Percentiles rank a stretch among this genome's conserved stretches.
Evolutionary conservation across 64 coral and sea anemone genomes (phyloP).

Genomic region (Pocillopora damicornis): DNA sequence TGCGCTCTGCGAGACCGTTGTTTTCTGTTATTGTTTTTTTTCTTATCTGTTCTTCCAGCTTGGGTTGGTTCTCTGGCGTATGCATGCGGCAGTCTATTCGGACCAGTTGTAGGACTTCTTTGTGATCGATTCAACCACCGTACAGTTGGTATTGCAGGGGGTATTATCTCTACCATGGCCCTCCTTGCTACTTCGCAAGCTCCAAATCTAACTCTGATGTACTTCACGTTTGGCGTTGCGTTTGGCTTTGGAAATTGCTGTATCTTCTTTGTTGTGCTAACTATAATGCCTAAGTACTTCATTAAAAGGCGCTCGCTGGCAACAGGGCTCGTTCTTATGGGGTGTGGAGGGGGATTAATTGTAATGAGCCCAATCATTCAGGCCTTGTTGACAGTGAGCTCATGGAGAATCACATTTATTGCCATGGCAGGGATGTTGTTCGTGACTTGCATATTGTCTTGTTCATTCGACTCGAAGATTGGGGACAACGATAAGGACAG

Average conservation of each 20-base stretch:
- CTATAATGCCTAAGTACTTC: conserved; percentile 40
- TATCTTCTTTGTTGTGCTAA: conserved; percentile 26
- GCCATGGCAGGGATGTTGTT: conserved; percentile 31
- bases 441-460: conserved; percentile 26
- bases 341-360: conserved; percentile 9
- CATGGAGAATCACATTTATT: conserved; percentile 46
- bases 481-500: background rate
- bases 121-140: conserved; percentile 32
- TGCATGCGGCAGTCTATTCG: conserved; percentile 14
- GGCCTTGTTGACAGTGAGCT: background rate
- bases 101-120: conserved; percentile 27
- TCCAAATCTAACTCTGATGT: conserved; percentile 31
- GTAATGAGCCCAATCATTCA: conserved; percentile 40
- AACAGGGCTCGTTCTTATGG: conserved; percentile 6
- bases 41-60: conserved; percentile 13
- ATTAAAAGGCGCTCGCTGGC: conserved; percentile 30
- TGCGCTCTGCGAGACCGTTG: background rate
- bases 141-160: conserved; percentile 10
- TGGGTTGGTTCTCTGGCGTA: conserved; percentile 44
- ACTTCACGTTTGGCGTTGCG: conserved; percentile 24
- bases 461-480: conserved; percentile 34
- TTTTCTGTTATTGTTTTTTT: background rate
- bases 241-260: conserved; percentile 49
- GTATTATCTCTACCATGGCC: background rate
- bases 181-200: conserved; percentile 38